Evolutionary conservation across 1,140 invertebrate species (phyloP).

Genomic region (Temnothorax longispinosus): DNA sequence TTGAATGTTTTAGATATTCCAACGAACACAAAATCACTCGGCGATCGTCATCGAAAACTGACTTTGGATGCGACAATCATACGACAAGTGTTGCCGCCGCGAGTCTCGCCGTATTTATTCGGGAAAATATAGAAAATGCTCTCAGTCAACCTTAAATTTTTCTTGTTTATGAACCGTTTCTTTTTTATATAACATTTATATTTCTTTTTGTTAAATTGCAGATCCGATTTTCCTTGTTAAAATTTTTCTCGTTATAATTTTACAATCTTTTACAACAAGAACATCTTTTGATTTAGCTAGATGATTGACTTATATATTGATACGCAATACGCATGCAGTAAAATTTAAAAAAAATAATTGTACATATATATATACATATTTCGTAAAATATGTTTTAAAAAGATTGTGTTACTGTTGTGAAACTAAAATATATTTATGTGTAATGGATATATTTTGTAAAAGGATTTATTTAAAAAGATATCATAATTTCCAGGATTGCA

Average conservation of each 20-base stretch:
- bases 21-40: conserved; percentile 19
- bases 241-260: not conserved
- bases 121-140: conserved; percentile 74
- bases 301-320: not conserved
- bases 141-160: not conserved
- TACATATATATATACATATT: not conserved
- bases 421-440: not conserved
- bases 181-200: not conserved
- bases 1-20: conserved; percentile 16
- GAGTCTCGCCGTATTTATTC: conserved; percentile 74
- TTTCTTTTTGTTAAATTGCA: not conserved
- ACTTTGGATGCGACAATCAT: conserved; percentile 79
- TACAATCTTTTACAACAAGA: not conserved
- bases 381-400: not conserved
- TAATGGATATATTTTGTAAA: not conserved
- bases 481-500: not conserved
- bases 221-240: not conserved
- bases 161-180: not conserved
- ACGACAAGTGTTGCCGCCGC: conserved; percentile 76
- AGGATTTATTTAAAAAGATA: not conserved
- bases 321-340: not conserved
- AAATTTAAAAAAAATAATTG: not conserved
- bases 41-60: conserved; percentile 70
- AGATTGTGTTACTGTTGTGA: not conserved
- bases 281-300: not conserved